phyloP scores from a whole-genome alignment of 2,797 vertebrate species.

The Halcyon badia region DNA sequence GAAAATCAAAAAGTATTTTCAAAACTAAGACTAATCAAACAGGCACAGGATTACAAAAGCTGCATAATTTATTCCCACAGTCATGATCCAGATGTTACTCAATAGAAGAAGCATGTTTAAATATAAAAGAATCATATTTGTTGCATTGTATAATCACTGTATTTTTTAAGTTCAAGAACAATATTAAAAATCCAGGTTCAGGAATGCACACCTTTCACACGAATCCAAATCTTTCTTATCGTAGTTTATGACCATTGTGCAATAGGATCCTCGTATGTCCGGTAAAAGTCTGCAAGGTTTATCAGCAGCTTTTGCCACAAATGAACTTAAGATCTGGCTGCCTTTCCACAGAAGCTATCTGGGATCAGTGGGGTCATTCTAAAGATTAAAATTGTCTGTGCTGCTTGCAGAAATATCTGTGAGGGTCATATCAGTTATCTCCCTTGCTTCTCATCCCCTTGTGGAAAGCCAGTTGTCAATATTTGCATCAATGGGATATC shows the following conservation, averaged over 20 bases:
- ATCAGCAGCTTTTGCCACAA: constrained; percentile 2
- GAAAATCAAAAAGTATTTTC: neutral
- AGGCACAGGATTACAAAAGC: neutral
- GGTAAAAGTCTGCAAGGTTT: constrained; percentile 29
- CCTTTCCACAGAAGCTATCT: neutral
- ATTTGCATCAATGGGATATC: neutral
- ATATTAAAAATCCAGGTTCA: neutral
- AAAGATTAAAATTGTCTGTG: neutral
- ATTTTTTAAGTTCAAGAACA: neutral
- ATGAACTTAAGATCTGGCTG: neutral
- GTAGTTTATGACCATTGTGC: neutral
- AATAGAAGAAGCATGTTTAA: neutral
- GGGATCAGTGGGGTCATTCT: neutral
- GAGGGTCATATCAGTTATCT: neutral
- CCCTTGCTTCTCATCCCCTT: neutral
- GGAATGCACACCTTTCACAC: neutral
- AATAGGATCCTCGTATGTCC: neutral
- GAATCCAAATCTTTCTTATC: neutral
- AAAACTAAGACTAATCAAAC: neutral
- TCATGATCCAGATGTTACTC: neutral
- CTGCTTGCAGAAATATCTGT: neutral
- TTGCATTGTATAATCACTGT: neutral
- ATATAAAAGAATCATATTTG: neutral
- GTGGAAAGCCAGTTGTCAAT: neutral
- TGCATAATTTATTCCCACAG: neutral